These are phyloP conservation scores for Mormyrus proboscirostris DNA, from an alignment of 2,797 vertebrate genomes.

Conservation along the genomic window DNA sequence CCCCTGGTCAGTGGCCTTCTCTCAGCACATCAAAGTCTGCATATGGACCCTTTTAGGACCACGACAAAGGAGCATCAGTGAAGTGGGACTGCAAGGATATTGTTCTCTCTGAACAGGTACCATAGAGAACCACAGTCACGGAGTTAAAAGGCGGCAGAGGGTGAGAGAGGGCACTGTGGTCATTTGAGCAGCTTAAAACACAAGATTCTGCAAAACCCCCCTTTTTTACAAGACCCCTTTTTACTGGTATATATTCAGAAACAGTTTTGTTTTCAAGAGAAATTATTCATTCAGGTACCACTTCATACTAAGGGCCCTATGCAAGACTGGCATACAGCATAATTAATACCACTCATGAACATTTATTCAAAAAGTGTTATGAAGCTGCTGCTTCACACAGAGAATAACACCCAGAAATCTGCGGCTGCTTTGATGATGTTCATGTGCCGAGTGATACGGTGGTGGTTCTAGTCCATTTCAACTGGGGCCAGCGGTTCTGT, in stretches of 20 bases:
- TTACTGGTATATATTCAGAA: neutral
- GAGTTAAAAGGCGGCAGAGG: neutral
- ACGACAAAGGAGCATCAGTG: conserved; percentile 7
- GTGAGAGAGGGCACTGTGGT: neutral
- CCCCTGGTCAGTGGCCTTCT: neutral
- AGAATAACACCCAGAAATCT: neutral
- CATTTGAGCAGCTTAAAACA: neutral
- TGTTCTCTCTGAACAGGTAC: conserved; percentile 1
- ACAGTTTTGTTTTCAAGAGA: neutral
- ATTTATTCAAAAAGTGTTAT: neutral
- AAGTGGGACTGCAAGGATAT: conserved; percentile 17
- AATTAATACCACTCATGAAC: neutral
- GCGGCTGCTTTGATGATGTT: neutral
- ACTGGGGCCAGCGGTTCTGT: neutral
- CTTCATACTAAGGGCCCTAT: no score
- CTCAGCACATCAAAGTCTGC: conserved; percentile 29
- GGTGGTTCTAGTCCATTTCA: neutral
- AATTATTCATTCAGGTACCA: neutral
- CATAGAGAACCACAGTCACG: neutral
- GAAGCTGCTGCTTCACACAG: neutral
- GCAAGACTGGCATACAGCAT: neutral
- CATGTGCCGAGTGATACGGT: neutral
- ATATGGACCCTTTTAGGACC: neutral
- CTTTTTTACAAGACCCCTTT: neutral
- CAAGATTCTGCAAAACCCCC: neutral